Evolutionary conservation across 2,888 invertebrate species (phyloP).

Genomic region (Platynereis dumerilii): DNA sequence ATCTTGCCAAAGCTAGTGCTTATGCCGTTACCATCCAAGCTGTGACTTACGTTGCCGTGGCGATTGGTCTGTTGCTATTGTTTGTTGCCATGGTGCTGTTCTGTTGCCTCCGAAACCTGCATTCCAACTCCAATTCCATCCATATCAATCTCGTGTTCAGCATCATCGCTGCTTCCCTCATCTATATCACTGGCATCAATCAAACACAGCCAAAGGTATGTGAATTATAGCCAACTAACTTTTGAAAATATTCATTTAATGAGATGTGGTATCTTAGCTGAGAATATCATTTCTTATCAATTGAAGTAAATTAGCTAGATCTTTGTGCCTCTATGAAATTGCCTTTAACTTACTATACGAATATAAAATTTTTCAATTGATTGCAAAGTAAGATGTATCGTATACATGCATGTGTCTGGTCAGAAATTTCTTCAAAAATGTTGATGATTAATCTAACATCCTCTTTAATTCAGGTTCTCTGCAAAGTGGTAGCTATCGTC

Average conservation of each 20-base stretch:
- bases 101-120: slow-evolving; percentile 70
- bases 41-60: slow-evolving; percentile 85
- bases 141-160: slow-evolving; percentile 92
- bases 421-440: too few species aligned
- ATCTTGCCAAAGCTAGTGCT: slow-evolving; percentile 73
- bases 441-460: too few species aligned
- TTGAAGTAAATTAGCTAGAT: too few species aligned
- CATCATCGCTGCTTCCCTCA: slow-evolving; percentile 82
- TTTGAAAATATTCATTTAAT: not conserved
- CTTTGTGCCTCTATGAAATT: too few species aligned
- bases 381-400: too few species aligned
- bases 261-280: too few species aligned
- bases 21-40: not conserved
- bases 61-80: slow-evolving; percentile 81
- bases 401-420: too few species aligned
- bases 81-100: slow-evolving; percentile 80
- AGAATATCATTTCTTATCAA: too few species aligned
- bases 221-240: not conserved
- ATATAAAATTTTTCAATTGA: too few species aligned
- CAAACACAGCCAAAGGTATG: slow-evolving; percentile 80
- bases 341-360: too few species aligned
- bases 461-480: slow-evolving; percentile 72
- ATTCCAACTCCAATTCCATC: slow-evolving; percentile 85
- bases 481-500: slow-evolving; percentile 87
- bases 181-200: slow-evolving; percentile 88